Percentiles rank a stretch among this genome's conserved stretches.
These are phyloP conservation scores for Coluber constrictor DNA, from an alignment of 2,797 vertebrate species.

Conservation along the genomic window DNA sequence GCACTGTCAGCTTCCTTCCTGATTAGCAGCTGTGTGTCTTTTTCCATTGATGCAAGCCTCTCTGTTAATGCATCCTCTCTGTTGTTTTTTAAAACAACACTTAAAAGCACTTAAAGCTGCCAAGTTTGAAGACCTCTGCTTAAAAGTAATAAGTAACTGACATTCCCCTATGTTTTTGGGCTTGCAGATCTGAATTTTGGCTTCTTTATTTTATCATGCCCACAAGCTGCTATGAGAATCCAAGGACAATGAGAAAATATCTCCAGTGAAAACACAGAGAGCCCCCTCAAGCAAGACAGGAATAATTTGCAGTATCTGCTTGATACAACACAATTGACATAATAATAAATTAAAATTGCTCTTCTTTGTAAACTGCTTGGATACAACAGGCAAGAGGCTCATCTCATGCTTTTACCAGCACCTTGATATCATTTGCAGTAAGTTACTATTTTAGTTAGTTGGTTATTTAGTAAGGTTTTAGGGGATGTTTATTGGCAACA, in stretches of 20 bases:
- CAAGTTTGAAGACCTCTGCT: too few species aligned
- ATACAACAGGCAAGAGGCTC: background rate
- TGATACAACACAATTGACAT: background rate
- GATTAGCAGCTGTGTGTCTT: background rate
- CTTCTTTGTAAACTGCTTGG: background rate
- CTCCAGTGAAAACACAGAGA: background rate
- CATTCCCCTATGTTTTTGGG: background rate
- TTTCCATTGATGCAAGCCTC: background rate
- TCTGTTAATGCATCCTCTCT: background rate
- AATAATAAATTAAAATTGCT: background rate
- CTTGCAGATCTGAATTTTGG: background rate
- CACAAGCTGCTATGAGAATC: background rate
- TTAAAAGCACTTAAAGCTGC: background rate
- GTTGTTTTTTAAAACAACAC: background rate
- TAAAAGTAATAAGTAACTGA: background rate
- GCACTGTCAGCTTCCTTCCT: background rate
- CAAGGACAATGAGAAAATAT: background rate
- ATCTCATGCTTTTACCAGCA: background rate
- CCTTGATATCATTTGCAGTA: background rate
- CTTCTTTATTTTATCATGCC: background rate
- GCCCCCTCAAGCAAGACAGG: background rate
- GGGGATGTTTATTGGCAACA: background rate
- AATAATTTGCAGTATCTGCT: background rate
- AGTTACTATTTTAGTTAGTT: background rate
- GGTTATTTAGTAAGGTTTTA: background rate